A percentile compares a stretch with the other conserved stretches of the same genome.
These are phyloP conservation scores for Drosophila obscura DNA, from an alignment of 1,140 invertebrate genomes.

Conservation along the genomic window DNA sequence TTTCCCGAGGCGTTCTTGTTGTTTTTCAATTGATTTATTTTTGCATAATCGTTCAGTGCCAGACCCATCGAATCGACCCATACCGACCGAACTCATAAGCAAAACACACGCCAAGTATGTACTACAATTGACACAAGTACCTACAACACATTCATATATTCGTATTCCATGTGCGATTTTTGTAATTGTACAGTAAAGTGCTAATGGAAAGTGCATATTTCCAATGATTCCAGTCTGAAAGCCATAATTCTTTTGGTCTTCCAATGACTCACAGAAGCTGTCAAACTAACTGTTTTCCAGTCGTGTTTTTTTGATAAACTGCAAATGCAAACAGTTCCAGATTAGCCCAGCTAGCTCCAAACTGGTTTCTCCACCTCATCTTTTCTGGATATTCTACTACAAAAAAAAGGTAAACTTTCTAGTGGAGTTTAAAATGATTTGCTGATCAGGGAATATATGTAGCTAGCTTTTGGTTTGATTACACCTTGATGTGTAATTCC, in stretches of 20 bases:
- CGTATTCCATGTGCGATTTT: slow-evolving; percentile 28
- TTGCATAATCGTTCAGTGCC: slow-evolving; percentile 69
- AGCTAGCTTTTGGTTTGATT: neutral
- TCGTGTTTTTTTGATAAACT: too few relatives aligned
- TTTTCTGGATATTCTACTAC: too few relatives aligned
- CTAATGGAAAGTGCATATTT: slow-evolving; percentile 37
- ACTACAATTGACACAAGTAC: slow-evolving; percentile 38
- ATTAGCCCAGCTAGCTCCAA: too few relatives aligned
- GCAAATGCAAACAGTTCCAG: too few relatives aligned
- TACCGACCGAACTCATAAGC: slow-evolving; percentile 59
- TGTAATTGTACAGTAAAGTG: slow-evolving; percentile 26
- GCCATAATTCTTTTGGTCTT: slow-evolving; percentile 6
- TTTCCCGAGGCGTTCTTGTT: slow-evolving; percentile 21
- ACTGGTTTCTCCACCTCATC: too few relatives aligned
- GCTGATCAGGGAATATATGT: too few relatives aligned
- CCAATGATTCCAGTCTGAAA: slow-evolving; percentile 12
- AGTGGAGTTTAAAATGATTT: too few relatives aligned
- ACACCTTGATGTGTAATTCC: slow-evolving; percentile 43
- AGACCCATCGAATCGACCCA: slow-evolving; percentile 42
- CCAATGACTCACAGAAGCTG: too few relatives aligned
- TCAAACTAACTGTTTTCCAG: too few relatives aligned
- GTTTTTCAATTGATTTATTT: slow-evolving; percentile 74
- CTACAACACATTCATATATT: neutral
- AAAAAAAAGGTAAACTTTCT: too few relatives aligned
- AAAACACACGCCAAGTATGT: slow-evolving; percentile 54